These are phyloP conservation scores for Lota lota DNA, from an alignment of 2,113 vertebrate genomes.

Conservation along the genomic window DNA sequence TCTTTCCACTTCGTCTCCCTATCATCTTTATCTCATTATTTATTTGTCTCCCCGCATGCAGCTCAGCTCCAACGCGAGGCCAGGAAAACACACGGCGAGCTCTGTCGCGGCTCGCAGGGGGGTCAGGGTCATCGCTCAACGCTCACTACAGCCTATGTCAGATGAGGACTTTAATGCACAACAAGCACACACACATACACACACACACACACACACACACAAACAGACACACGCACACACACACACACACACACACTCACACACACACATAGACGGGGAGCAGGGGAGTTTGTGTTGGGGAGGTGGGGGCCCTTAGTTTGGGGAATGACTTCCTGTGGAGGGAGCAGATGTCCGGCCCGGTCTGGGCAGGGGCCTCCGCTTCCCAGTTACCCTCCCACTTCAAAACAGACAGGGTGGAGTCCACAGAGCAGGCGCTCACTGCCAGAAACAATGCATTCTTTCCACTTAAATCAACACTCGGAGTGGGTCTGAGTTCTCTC, in stretches of 20 bases:
- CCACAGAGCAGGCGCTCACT: conserved; percentile 6
- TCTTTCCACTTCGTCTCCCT: too few species aligned
- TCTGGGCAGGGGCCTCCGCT: conserved; percentile 53
- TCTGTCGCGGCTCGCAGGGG: too few species aligned
- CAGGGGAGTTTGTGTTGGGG: not conserved
- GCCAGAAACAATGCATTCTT: conserved; percentile 24
- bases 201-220: too few species aligned
- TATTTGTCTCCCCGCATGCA: too few species aligned
- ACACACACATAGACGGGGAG: not conserved
- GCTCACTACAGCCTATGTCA: too few species aligned
- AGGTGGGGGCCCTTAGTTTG: conserved; percentile 42
- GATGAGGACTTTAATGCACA: too few species aligned
- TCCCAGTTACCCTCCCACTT: conserved; percentile 30
- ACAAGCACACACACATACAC: too few species aligned
- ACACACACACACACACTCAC: not conserved
- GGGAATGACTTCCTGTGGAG: conserved; percentile 57
- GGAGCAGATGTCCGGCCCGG: conserved; percentile 51
- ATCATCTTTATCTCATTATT: too few species aligned
- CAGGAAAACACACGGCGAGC: too few species aligned
- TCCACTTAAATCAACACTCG: conserved; percentile 13
- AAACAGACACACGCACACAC: not conserved
- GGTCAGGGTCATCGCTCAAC: too few species aligned
- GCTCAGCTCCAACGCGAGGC: too few species aligned
- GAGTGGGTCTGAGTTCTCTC: conserved; percentile 9
- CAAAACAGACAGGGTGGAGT: conserved; percentile 37